Conservation (phyloP, 2,113 vertebrate genomes). For the Mus pahari region DNA sequence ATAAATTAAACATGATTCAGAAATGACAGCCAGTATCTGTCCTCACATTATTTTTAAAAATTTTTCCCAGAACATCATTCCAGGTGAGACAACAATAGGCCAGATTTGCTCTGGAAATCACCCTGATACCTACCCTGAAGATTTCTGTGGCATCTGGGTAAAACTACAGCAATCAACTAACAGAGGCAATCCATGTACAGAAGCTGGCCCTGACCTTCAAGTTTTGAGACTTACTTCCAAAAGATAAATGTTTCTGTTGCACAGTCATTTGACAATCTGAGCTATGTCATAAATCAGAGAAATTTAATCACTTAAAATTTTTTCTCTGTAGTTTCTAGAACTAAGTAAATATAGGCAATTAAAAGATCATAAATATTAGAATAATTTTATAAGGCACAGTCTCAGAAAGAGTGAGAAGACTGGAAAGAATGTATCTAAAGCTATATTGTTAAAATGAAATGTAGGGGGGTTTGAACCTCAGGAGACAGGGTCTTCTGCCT, state of each 20-base stretch:
- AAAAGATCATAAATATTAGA: not conserved
- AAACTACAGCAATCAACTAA: not conserved
- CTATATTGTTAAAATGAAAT: not conserved
- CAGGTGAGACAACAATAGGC: not conserved
- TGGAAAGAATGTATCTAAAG: not conserved
- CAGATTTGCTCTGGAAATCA: not conserved
- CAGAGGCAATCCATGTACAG: not conserved
- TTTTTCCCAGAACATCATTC: not conserved
- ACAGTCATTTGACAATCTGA: not conserved
- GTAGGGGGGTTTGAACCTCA: not conserved
- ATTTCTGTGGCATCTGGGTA: not conserved
- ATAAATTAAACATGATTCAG: not conserved
- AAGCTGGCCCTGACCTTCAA: not conserved
- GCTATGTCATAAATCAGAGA: not conserved
- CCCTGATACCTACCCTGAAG: fast-evolving
- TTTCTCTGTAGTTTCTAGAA: not conserved
- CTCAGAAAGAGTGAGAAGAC: not conserved
- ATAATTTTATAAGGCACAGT: not conserved
- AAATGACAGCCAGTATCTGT: not conserved
- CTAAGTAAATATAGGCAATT: not conserved
- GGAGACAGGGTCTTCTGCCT: not conserved
- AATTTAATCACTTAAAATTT: not conserved
- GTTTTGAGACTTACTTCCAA: not conserved
- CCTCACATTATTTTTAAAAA: not conserved
- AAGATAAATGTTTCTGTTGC: not conserved